These are phyloP conservation scores for Empis stercorea DNA, from an alignment of 2,888 invertebrate genomes.

Conservation along the genomic window DNA sequence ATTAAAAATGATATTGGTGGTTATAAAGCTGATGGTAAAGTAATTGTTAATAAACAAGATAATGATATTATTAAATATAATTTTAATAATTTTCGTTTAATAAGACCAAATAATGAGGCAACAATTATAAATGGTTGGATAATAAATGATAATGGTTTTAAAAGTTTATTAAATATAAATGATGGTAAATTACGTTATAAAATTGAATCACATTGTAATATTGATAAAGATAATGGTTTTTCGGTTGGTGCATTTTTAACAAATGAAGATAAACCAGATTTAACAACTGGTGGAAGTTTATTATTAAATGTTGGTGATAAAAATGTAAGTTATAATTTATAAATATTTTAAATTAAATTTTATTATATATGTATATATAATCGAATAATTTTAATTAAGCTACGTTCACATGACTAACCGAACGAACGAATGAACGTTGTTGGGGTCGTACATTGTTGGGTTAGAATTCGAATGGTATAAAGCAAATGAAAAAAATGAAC, in stretches of 20 bases:
- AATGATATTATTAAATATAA: conserved; percentile 17
- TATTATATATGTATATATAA: too few species aligned
- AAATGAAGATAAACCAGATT: conserved; percentile 19
- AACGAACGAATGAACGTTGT: too few species aligned
- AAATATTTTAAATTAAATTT: not conserved
- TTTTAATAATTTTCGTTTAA: conserved; percentile 27
- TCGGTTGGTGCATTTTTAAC: conserved; percentile 23
- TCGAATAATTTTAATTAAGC: too few species aligned
- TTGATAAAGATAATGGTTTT: conserved; percentile 15
- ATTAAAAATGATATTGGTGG: conserved; percentile 26
- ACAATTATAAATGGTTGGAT: conserved; percentile 26
- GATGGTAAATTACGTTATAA: conserved; percentile 13
- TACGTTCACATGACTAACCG: too few species aligned
- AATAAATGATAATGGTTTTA: conserved; percentile 15
- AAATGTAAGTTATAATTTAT: not conserved
- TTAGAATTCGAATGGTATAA: too few species aligned
- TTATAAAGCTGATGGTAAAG: conserved; percentile 27
- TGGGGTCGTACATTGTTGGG: too few species aligned
- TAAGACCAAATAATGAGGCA: conserved; percentile 12
- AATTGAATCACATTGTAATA: conserved; percentile 20
- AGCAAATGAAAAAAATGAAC: too few species aligned
- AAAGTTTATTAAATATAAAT: conserved; percentile 21
- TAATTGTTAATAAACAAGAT: conserved; percentile 19
- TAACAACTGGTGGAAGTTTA: conserved; percentile 21
- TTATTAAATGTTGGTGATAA: conserved; percentile 14